Conservation (phyloP, 1,140 invertebrate species). For the Tetragonula clypearis region DNA sequence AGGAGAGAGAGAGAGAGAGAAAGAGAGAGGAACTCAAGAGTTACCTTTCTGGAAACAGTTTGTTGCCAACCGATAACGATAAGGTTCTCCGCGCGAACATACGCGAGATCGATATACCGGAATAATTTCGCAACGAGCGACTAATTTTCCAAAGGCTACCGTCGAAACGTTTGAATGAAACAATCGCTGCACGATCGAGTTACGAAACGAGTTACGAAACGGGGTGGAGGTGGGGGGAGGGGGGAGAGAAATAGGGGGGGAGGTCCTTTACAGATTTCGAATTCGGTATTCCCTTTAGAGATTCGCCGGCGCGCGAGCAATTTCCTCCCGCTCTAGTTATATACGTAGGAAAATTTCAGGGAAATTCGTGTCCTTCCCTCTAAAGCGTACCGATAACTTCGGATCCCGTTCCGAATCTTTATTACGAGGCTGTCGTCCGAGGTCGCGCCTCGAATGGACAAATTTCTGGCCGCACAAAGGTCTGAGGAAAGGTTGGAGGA, state of each 20-base stretch:
- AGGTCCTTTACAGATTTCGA: slow-evolving; percentile 14
- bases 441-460: no score
- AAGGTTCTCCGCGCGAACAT: neutral
- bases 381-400: neutral
- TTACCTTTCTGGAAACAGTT: neutral
- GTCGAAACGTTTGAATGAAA: slow-evolving; percentile 31
- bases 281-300: slow-evolving; percentile 12
- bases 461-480: neutral
- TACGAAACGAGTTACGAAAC: slow-evolving; percentile 12
- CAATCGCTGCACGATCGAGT: neutral
- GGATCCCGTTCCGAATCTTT: neutral
- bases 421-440: neutral
- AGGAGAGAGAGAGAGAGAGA: no score
- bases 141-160: slow-evolving; percentile 13
- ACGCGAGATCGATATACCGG: neutral
- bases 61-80: neutral
- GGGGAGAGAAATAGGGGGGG: no score
- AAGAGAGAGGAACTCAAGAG: neutral
- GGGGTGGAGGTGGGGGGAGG: neutral
- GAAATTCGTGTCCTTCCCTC: neutral
- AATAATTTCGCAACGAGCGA: neutral
- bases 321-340: neutral
- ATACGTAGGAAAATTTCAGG: neutral
- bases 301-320: neutral
- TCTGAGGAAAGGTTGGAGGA: neutral